Conservation (phyloP, 2,113 vertebrate genomes). For the Ivindomyrus marchei region DNA sequence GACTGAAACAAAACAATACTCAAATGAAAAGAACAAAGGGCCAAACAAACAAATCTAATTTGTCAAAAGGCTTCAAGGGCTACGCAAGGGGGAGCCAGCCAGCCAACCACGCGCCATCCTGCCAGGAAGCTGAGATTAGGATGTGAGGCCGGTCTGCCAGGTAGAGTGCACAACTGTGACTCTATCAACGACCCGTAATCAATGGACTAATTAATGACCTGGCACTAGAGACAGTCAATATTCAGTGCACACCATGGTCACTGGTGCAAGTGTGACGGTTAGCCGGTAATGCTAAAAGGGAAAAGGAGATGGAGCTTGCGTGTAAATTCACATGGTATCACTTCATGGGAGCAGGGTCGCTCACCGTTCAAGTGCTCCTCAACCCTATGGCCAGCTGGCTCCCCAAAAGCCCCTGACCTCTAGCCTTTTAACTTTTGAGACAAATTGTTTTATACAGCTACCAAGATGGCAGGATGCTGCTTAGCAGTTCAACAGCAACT, state of each 20-base stretch:
- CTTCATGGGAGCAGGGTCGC: neutral
- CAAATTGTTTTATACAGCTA: slow-evolving; percentile 43
- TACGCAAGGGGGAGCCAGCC: slow-evolving; percentile 56
- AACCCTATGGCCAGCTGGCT: slow-evolving; percentile 29
- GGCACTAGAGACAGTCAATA: neutral
- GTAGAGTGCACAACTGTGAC: neutral
- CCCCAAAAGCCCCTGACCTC: slow-evolving; percentile 53
- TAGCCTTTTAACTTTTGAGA: slow-evolving; percentile 60
- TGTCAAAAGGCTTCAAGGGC: slow-evolving; percentile 68
- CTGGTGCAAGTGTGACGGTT: neutral
- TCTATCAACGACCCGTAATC: neutral
- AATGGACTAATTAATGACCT: neutral
- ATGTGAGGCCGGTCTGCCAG: neutral
- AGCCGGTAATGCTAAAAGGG: neutral
- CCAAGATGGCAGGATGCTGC: slow-evolving; percentile 60
- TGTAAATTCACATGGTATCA: neutral
- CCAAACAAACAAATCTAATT: slow-evolving; percentile 56
- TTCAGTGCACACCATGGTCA: neutral
- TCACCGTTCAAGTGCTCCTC: neutral
- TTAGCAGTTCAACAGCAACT: slow-evolving; percentile 56
- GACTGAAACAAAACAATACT: slow-evolving; percentile 49
- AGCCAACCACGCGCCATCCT: slow-evolving; percentile 11
- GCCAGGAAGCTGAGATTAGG: neutral
- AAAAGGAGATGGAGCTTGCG: neutral
- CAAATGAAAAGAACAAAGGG: slow-evolving; percentile 52